Percentiles rank a stretch among this genome's conserved stretches.
These are phyloP conservation scores for Diorhabda sublineata DNA, from an alignment of 1,140 invertebrate species.

Conservation along the genomic window DNA sequence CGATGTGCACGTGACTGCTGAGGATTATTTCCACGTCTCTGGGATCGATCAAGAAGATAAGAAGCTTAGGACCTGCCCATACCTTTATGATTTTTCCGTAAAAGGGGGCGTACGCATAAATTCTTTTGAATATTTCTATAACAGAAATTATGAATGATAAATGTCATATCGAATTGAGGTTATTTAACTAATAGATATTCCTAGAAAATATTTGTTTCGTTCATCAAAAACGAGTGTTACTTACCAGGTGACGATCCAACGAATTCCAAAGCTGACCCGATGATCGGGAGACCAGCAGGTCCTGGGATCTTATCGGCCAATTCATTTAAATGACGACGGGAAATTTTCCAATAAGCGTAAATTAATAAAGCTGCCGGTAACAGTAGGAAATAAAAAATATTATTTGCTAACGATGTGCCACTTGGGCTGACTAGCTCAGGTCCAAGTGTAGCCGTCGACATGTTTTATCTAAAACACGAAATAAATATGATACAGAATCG, in stretches of 20 bases:
- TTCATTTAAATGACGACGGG: slow-evolving; percentile 62
- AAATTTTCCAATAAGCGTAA: slow-evolving; percentile 69
- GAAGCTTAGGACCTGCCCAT: slow-evolving; percentile 69
- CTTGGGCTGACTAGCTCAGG: slow-evolving; percentile 36
- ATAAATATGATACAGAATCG: not conserved
- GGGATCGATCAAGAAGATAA: slow-evolving; percentile 69
- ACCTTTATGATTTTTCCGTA: slow-evolving; percentile 59
- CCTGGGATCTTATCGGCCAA: slow-evolving; percentile 67
- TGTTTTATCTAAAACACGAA: slow-evolving; percentile 12
- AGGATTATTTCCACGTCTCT: slow-evolving; percentile 69
- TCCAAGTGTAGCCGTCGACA: slow-evolving; percentile 37
- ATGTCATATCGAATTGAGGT: no score
- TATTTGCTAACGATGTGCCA: slow-evolving; percentile 51
- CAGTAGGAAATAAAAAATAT: slow-evolving; percentile 64
- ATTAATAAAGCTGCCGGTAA: slow-evolving; percentile 63
- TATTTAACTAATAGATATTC: no score
- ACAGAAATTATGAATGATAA: slow-evolving; percentile 1
- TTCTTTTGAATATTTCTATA: slow-evolving; percentile 63
- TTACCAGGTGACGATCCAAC: slow-evolving; percentile 61
- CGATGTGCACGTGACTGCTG: slow-evolving; percentile 74
- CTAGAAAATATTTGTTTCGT: no score
- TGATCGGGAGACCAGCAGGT: slow-evolving; percentile 60
- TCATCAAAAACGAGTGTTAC: slow-evolving; percentile 14
- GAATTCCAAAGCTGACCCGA: slow-evolving; percentile 70
- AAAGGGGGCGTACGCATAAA: slow-evolving; percentile 55